Evolutionary conservation across 2,113 vertebrate genomes (phyloP), one percentile per base, ranked within the genome.

Genomic region (Lethenteron reissneri): DNA sequence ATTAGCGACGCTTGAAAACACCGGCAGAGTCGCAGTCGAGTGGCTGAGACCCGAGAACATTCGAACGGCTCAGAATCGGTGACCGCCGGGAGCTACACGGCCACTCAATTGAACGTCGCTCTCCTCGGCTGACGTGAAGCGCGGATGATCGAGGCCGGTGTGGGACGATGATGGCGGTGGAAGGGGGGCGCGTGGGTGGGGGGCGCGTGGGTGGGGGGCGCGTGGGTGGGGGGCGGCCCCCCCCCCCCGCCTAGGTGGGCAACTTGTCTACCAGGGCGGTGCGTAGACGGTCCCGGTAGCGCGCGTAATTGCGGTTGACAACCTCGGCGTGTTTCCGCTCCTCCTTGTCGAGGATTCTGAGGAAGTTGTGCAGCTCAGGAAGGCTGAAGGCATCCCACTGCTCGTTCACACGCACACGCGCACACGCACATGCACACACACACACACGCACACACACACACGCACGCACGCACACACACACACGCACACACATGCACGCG

Each of bases 381-480:
- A 99, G 84, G 13, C 89, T 92, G 81, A 99, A 99, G 0, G 88
- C 92, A 0, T 97, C 88, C 90, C 90, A 99, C 94, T 99, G 82
- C 58, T 57, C 7, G 21, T 21, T 17, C 62, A 64, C 60, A 64
- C 60, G 7, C 60, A 64, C 60, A 7, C 7, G 1, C 60, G 7
- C 60, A 4, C 60, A 64, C 60, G 60, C 60, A 64, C 60, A 17
- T 2, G 3, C 60, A 2, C 60, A 2, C 60, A 3, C 60, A 17
- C 60, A 64, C 60, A 2, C 60, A 25, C 5, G 2, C 62, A 10
- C 62, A 3, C 60, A 64, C 60, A 2, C 60, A 3, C 60, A 64
- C 3, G 3, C 60, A 64, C 60, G 3, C 60, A 64, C 60, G 2
- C 60, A 1, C 60, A 17, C 60, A 64, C 60, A 17, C 60, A 64